Evolutionary conservation across 2,888 invertebrate genomes (phyloP).

Genomic region (Ophioninae sp.): DNA sequence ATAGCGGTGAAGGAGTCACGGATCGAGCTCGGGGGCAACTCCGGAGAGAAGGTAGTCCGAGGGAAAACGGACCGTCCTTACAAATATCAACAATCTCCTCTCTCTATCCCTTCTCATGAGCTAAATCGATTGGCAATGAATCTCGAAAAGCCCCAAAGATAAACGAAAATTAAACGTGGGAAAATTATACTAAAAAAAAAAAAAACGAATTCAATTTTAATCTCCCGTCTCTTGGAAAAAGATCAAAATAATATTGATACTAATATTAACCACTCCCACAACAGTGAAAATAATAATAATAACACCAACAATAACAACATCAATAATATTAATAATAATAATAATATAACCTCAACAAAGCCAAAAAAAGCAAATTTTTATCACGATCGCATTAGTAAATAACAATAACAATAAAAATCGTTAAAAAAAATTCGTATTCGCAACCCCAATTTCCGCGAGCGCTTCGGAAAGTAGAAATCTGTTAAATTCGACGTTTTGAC

Average conservation of each 20-base stretch:
- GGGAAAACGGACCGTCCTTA: slow-evolving; percentile 47
- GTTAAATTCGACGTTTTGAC: neutral
- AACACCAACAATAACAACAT: neutral
- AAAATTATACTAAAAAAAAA: slow-evolving; percentile 42
- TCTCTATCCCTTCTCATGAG: slow-evolving; percentile 62
- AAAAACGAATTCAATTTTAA: no score
- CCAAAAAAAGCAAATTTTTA: no score
- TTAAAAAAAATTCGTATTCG: neutral
- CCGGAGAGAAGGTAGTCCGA: slow-evolving; percentile 38
- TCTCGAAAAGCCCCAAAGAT: slow-evolving; percentile 61
- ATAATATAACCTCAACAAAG: no score
- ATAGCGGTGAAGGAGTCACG: no score
- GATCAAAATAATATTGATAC: no score
- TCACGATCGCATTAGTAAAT: no score
- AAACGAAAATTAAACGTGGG: slow-evolving; percentile 23
- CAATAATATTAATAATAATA: no score
- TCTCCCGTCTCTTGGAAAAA: no score
- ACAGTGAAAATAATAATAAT: neutral
- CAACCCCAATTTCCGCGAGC: neutral
- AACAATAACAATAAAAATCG: no score
- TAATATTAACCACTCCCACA: no score
- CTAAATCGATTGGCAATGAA: slow-evolving; percentile 69
- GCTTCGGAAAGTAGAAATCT: no score
- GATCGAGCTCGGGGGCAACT: no score
- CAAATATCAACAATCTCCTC: slow-evolving; percentile 53